These are phyloP conservation scores for Pituophis catenifer DNA, from an alignment of 2,113 vertebrate species.

Conservation along the genomic window DNA sequence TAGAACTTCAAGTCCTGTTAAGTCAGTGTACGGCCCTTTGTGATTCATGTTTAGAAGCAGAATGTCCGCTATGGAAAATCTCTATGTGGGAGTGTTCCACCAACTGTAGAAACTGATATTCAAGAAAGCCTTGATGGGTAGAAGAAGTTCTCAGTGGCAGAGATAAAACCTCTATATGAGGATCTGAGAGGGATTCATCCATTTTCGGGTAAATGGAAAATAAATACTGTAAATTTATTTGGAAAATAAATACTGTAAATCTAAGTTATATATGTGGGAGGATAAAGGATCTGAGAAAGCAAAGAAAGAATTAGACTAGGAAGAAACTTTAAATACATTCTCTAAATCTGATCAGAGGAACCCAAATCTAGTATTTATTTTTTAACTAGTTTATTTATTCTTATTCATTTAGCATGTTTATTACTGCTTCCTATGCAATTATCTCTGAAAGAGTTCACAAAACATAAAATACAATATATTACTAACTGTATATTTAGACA, in stretches of 20 bases:
- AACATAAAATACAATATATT: background rate
- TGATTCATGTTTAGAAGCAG: background rate
- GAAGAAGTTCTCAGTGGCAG: background rate
- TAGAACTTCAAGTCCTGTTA: background rate
- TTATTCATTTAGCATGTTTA: background rate
- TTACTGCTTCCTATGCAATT: background rate
- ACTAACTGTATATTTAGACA: background rate
- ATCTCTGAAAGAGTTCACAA: background rate
- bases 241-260: background rate
- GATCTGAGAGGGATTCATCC: background rate
- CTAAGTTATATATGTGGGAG: background rate
- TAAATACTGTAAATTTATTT: too few relatives aligned
- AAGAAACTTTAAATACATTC: background rate
- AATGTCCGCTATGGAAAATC: background rate
- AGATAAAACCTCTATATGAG: background rate
- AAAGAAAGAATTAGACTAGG: background rate
- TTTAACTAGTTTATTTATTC: background rate
- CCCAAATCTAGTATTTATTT: background rate
- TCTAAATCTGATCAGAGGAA: background rate
- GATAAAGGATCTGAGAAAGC: background rate
- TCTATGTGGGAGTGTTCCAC: background rate
- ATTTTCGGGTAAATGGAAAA: background rate
- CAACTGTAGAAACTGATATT: background rate
- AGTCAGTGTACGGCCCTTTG: background rate
- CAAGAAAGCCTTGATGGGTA: background rate